Percentiles rank a stretch among this genome's conserved stretches.
phyloP scores from a whole-genome alignment of 2,797 vertebrate species.

The Tapera naevia region DNA sequence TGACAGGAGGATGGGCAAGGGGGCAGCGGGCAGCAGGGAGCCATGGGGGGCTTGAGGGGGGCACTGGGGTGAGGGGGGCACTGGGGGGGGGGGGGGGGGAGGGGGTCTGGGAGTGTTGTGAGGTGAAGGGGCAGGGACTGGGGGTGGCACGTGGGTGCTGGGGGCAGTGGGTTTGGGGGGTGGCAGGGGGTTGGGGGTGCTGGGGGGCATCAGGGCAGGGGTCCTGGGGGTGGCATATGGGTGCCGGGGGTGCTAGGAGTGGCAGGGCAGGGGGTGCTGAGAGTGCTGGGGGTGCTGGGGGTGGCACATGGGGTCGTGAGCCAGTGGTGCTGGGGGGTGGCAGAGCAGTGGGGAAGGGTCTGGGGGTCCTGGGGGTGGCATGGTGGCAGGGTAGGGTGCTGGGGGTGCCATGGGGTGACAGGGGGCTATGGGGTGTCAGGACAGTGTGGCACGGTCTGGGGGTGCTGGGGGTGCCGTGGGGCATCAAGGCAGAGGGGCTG shows the following conservation, averaged over 20 bases:
- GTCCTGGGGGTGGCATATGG: too few relatives aligned
- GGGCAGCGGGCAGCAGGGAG: background rate
- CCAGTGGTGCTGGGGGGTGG: background rate
- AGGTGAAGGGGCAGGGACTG: background rate
- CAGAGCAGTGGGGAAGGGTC: background rate
- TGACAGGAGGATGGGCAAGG: background rate
- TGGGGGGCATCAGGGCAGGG: too few relatives aligned
- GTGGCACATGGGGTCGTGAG: background rate
- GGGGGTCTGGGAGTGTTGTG: background rate
- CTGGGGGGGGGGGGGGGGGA: background rate
- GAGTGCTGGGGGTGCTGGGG: background rate
- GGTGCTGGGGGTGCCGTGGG: too few relatives aligned
- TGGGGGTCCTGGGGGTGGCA: background rate
- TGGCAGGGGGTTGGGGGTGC: too few relatives aligned
- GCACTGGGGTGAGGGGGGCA: too few relatives aligned
- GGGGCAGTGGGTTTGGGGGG: background rate
- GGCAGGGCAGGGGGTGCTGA: background rate
- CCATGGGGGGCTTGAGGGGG: background rate
- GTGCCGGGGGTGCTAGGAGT: background rate
- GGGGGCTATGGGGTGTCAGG: too few relatives aligned
- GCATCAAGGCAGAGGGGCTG: too few relatives aligned
- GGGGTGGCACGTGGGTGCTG: background rate
- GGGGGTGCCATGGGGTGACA: too few relatives aligned
- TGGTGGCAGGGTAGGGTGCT: too few relatives aligned
- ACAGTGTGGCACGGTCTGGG: too few relatives aligned